Evolutionary conservation across 1,140 invertebrate species (phyloP).

Genomic region (Pentalonia nigronervosa): DNA sequence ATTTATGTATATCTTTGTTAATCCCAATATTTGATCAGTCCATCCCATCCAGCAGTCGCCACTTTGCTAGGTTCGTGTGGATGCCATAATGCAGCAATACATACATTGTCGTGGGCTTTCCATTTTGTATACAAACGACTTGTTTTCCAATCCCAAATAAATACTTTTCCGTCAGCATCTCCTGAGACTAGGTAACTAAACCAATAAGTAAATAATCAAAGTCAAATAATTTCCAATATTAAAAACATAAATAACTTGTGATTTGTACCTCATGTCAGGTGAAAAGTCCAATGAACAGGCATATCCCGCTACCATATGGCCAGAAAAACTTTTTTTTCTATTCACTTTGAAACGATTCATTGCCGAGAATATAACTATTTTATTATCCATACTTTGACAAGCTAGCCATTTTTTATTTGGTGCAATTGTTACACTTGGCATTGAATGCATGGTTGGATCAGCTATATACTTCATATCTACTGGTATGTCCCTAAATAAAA

Average conservation of each 20-base stretch:
- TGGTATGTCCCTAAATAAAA: conserved; percentile 85
- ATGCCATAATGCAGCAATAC: conserved; percentile 95
- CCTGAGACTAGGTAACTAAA: conserved; percentile 95
- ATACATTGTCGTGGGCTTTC: conserved; percentile 98
- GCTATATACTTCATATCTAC: conserved; percentile 99
- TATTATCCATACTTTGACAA: conserved; percentile 99
- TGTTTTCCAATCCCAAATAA: conserved; percentile 99
- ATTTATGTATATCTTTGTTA: conserved; percentile 66
- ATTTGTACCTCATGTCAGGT: conserved; percentile 92
- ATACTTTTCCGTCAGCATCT: conserved; percentile 99
- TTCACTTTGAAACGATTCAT: conserved; percentile 97
- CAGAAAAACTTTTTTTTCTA: conserved; percentile 95
- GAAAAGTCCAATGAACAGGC: conserved; percentile 97
- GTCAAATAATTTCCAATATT: neutral
- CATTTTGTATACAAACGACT: conserved; percentile 97
- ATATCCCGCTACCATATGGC: conserved; percentile 99
- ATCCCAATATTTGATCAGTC: conserved; percentile 98
- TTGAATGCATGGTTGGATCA: conserved; percentile 99
- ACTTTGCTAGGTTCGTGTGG: conserved; percentile 98
- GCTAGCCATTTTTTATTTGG: conserved; percentile 99
- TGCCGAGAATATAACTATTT: conserved; percentile 97
- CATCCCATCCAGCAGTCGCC: conserved; percentile 97
- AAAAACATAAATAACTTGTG: neutral
- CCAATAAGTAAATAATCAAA: conserved; percentile 62
- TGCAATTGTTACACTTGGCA: conserved; percentile 93